phyloP scores from a whole-genome alignment of 2,888 invertebrate genomes.

The Eupithecia pulchellata region DNA sequence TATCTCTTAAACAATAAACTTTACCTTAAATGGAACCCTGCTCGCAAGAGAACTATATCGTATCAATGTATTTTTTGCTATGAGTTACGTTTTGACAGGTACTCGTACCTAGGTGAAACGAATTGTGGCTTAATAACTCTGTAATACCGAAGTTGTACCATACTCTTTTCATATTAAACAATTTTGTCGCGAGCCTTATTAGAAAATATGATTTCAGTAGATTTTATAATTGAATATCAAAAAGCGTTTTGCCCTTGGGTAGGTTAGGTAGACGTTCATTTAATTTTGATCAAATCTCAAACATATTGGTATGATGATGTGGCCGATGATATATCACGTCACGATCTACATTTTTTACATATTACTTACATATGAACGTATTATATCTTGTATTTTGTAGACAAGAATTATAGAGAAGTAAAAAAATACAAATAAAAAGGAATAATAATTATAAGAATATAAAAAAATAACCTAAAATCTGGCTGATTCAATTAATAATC shows the following conservation, averaged over 20 bases:
- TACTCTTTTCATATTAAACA: neutral
- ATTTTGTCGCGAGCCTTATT: neutral
- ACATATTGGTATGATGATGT: neutral
- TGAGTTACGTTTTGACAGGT: conserved; percentile 20
- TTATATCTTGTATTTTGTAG: neutral
- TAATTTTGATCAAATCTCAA: neutral
- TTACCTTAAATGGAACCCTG: conserved; percentile 8
- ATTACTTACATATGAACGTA: no score
- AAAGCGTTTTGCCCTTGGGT: neutral
- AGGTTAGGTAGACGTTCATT: no score
- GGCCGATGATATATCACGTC: neutral
- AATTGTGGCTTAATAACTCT: conserved; percentile 1
- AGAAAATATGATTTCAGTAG: neutral
- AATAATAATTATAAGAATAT: no score
- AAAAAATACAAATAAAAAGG: no score
- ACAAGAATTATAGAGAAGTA: neutral
- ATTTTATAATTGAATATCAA: neutral
- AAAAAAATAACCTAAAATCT: no score
- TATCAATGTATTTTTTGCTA: conserved; percentile 15
- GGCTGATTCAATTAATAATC: no score
- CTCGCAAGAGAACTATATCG: neutral
- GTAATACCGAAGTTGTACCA: neutral
- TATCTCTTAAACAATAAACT: conserved; percentile 3
- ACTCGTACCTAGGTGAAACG: no score
- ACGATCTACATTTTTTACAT: neutral